Evolutionary conservation across 2,113 vertebrate genomes (phyloP), one percentile per base, ranked within the genome.

Genomic region (Aleadryas rufinucha): DNA sequence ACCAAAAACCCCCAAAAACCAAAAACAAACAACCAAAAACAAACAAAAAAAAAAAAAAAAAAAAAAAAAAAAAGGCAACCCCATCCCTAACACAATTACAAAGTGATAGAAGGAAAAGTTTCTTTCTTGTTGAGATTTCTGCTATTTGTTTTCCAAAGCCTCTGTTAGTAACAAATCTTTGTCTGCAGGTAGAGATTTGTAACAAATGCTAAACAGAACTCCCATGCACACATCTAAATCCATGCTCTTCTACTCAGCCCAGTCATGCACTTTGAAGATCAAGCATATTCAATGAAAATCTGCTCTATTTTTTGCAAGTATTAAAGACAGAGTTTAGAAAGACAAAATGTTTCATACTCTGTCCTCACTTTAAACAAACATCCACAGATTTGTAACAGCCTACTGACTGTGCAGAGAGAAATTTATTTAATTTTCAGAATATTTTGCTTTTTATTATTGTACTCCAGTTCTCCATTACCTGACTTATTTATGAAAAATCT

Each of bases 301-400:
- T 15, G 3, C 9, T 72, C 13, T 71, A 17, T 39, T 76, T 81
- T 61, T 47, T 23, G 23, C 20, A 50, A 59, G 2, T 18, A 27
- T 75, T 76, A 66, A 68, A 50, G 35, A 19, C 3, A 76, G 66
- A 50, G 7, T 23, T 61, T 39, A n/a, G 28, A 83, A 83, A 79
- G 21, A 39, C 19, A 63, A 71, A 56, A 14, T 50, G 19, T 42
- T 83, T 21, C 24, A 22, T 71, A 30, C 2, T 41, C 10, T n/a
- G 4, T 30, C 27, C 30, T 75, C 4, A 6, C 22, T 16, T 52
- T 60, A 49, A 84, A 57, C 47, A 65, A 89, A 41, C 10, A 60
- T 16, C 20, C 16, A 68, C 33, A 76, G 20, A 61, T 49, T 70
- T 0, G 0, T 42, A 56, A 33, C 16, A 71, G 2, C 17, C 16